These are phyloP conservation scores for Sceloporus tristichus DNA, from an alignment of 2,113 vertebrate species.

Conservation along the genomic window DNA sequence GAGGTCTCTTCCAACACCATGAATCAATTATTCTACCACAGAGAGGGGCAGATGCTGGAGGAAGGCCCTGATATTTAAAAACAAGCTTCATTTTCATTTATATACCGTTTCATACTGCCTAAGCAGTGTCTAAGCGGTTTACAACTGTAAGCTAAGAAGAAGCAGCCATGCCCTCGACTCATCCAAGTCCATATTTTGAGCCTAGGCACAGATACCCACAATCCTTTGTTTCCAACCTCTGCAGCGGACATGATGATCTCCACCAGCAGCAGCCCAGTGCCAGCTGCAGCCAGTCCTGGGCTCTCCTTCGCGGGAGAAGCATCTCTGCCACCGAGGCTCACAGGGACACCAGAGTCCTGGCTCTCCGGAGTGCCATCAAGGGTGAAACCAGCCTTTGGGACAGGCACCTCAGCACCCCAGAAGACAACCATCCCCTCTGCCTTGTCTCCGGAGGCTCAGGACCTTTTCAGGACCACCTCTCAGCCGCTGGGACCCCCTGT, in stretches of 20 bases:
- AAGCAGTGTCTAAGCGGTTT: too few relatives aligned
- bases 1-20: too few relatives aligned
- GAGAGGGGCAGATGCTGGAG: background rate
- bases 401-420: background rate
- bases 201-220: background rate
- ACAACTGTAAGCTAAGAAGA: too few relatives aligned
- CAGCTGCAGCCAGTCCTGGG: background rate
- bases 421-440: background rate
- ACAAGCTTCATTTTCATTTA: background rate
- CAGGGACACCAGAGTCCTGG: background rate
- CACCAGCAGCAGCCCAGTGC: conserved; percentile 35
- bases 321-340: background rate
- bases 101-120: too few relatives aligned
- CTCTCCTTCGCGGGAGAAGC: background rate
- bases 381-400: background rate
- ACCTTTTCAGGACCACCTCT: conserved; percentile 69
- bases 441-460: conserved; percentile 60
- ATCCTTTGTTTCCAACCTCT: background rate
- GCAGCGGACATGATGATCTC: conserved; percentile 55
- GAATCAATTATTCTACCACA: too few relatives aligned
- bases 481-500: conserved; percentile 33
- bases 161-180: too few relatives aligned
- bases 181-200: background rate
- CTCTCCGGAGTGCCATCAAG: background rate
- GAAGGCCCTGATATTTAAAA: too few relatives aligned